Base-by-base conservation (phyloP, 1,140 invertebrate genomes). In the Platorchestia sp. region DNA sequence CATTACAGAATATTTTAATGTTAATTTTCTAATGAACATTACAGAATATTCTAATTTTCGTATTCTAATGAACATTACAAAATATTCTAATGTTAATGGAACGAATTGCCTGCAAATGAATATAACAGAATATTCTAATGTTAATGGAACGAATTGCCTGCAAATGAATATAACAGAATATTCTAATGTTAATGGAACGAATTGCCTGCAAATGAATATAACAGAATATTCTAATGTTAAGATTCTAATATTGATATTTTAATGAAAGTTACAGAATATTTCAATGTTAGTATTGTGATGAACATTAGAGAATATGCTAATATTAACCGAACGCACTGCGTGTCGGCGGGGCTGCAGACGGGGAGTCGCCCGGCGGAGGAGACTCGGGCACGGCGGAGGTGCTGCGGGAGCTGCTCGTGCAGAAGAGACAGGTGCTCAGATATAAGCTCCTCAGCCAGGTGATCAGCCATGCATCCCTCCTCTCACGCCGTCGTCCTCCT, bases 391-490 rank as follows among this genome's bases (percentile, higher is more conserved):
- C 95, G 7, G 90, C 95, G 5, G 98, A 99, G 96, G 98, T 99
- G 97, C 98, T 99, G 97, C 98, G 98, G 96, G 98, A 99, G 96
- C 98, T 99, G 97, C 98, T 99, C 96, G 98, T 98, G 96, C 98
- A 98, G 96, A 99, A 99, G 97, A 98, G 98, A 96, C 98, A 98
- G 97, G 98, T 98, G 96, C 97, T 99, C 95, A 98, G 99, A 96
- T 98, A 98, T 97, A 99, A 98, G 97, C 97, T 99, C 87, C 96
- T 96, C 90, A 96, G 95, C 59, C 96, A 99, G 97, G 98, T 99
- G 97, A 98, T 98, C 97, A 97, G 97, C n/a, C 43, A 40, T 89
- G 41, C 87, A 41, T 44, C 42, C 87, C 87, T 42, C 41, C 41
- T 36, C 41, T 36, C 86, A 36, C 86, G 36, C 36, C 86, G 41